These are phyloP conservation scores for Willowsia nigromaculata DNA, from an alignment of 2,888 invertebrate species.

Conservation along the genomic window DNA sequence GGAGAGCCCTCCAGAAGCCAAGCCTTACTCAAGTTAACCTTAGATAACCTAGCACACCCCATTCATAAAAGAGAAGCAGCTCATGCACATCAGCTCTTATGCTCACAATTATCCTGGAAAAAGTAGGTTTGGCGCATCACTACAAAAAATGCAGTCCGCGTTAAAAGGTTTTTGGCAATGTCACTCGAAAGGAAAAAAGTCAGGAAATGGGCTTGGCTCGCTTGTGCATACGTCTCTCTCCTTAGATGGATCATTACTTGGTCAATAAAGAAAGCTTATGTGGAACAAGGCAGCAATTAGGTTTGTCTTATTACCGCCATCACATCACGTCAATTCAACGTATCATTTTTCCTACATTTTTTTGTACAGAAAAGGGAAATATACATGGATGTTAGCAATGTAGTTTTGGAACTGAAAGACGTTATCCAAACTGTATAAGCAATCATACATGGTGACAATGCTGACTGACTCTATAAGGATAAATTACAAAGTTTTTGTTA, in stretches of 20 bases:
- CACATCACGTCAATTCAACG: slow-evolving; percentile 1
- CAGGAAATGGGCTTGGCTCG: slow-evolving; percentile 64
- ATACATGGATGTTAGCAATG: too few relatives aligned
- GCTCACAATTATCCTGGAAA: slow-evolving; percentile 39
- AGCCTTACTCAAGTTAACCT: slow-evolving; percentile 60
- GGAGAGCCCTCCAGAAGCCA: slow-evolving; percentile 69
- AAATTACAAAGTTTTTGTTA: slow-evolving; percentile 7
- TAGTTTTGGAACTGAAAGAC: too few relatives aligned
- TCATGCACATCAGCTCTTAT: not conserved
- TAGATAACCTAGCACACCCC: slow-evolving; percentile 58
- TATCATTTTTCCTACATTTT: not conserved
- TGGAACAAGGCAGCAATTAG: slow-evolving; percentile 33
- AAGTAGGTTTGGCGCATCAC: slow-evolving; percentile 66
- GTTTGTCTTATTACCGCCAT: slow-evolving; percentile 21
- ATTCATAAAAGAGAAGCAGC: slow-evolving; percentile 26
- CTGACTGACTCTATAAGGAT: slow-evolving; percentile 8
- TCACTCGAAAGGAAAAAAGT: not conserved
- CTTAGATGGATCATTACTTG: slow-evolving; percentile 55
- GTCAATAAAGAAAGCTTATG: slow-evolving; percentile 19
- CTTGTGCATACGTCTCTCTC: slow-evolving; percentile 36
- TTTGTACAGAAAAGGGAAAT: too few relatives aligned
- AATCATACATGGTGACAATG: not conserved
- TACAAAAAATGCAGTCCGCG: slow-evolving; percentile 17
- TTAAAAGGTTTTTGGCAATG: slow-evolving; percentile 51
- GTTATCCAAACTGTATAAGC: not conserved